Percentiles rank a stretch among this genome's conserved stretches.
Evolutionary conservation across 1,140 invertebrate species (phyloP).

Genomic region (Telenomus remus): DNA sequence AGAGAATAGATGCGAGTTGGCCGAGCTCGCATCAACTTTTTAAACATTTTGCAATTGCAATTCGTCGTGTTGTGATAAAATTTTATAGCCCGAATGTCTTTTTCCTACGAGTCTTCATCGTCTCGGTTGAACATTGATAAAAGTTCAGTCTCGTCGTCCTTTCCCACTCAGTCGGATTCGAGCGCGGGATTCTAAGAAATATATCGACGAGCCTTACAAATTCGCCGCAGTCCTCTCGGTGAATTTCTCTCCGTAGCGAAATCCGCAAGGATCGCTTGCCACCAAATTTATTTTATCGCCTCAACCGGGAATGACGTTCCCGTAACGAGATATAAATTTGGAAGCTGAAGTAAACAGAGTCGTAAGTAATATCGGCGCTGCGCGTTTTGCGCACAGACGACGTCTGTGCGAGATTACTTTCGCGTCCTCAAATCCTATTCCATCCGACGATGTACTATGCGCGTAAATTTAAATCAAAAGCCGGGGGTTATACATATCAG

Average conservation of each 20-base stretch:
- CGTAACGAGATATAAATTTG: slow-evolving; percentile 73
- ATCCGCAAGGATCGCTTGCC: slow-evolving; percentile 65
- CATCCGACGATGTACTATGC: slow-evolving; percentile 49
- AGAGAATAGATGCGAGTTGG: neutral
- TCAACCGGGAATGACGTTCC: slow-evolving; percentile 69
- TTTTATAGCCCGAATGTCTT: slow-evolving; percentile 53
- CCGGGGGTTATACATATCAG: slow-evolving; percentile 43
- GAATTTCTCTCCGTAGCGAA: slow-evolving; percentile 57
- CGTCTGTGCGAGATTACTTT: slow-evolving; percentile 62
- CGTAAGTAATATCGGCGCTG: slow-evolving; percentile 67
- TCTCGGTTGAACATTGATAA: slow-evolving; percentile 51
- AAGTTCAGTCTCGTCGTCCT: slow-evolving; percentile 38
- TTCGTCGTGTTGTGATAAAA: slow-evolving; percentile 59
- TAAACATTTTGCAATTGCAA: slow-evolving; percentile 53
- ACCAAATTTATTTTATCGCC: slow-evolving; percentile 71
- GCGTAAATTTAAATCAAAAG: slow-evolving; percentile 57
- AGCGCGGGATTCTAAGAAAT: slow-evolving; percentile 58
- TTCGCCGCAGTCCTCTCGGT: slow-evolving; percentile 44
- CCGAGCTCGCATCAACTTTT: slow-evolving; percentile 21
- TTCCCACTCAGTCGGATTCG: slow-evolving; percentile 51
- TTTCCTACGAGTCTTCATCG: slow-evolving; percentile 43
- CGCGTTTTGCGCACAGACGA: slow-evolving; percentile 60
- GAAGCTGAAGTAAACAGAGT: slow-evolving; percentile 69
- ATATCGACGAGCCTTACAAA: slow-evolving; percentile 61
- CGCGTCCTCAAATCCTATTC: slow-evolving; percentile 60